phyloP scores from a whole-genome alignment of 2,113 vertebrate genomes.

The Neolamprologus sp. region DNA sequence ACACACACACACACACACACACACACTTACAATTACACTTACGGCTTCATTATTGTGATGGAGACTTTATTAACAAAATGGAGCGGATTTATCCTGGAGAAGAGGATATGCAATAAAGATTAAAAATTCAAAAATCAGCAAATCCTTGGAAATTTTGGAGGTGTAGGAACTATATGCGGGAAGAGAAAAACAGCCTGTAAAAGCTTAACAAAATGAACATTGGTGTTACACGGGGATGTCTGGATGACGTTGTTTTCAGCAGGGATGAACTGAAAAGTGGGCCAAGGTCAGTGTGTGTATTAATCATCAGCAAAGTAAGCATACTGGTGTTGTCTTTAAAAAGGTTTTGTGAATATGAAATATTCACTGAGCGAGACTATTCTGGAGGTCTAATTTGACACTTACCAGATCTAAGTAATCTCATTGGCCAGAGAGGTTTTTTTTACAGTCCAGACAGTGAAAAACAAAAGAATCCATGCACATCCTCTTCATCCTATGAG shows the following conservation, averaged over 20 bases:
- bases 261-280: not conserved
- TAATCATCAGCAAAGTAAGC: not conserved
- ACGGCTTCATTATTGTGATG: constrained; percentile 46
- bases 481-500: not conserved
- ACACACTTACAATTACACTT: not conserved
- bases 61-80: constrained; percentile 49
- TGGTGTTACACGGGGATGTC: not conserved
- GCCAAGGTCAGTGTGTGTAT: not conserved
- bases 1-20: not conserved
- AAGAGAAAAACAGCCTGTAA: not conserved
- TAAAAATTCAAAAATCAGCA: constrained; percentile 44
- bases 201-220: not conserved
- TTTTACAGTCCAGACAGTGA: not conserved
- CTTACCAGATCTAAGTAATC: not conserved
- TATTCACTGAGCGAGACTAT: not conserved
- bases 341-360: not conserved
- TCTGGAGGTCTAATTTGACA: not conserved
- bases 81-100: constrained; percentile 22
- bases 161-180: not conserved
- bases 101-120: constrained; percentile 16
- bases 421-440: not conserved
- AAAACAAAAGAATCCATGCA: not conserved
- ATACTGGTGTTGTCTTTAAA: not conserved
- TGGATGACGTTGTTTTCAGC: not conserved
- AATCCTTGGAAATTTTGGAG: constrained; percentile 21